phyloP scores from a whole-genome alignment of 2,888 invertebrate genomes.

The Scrobipalpa costella region DNA sequence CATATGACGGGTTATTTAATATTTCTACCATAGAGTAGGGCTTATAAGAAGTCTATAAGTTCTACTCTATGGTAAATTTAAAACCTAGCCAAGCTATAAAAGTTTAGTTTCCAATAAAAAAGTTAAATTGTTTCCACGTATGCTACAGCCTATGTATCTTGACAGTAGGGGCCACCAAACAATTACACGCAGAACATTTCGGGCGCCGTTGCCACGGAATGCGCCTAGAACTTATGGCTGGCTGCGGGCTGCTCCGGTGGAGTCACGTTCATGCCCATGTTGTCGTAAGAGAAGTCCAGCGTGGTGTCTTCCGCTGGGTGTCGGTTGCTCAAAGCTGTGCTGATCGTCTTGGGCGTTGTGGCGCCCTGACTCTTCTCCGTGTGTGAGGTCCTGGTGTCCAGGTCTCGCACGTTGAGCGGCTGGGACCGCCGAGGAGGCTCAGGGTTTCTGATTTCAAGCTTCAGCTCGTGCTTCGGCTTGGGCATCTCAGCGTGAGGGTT shows the following conservation, averaged over 20 bases:
- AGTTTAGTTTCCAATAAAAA: too few relatives aligned
- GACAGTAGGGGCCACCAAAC: background rate
- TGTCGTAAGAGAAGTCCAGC: constrained; percentile 89
- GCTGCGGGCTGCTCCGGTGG: constrained; percentile 73
- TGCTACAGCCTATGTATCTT: background rate
- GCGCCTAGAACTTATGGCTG: constrained; percentile 64
- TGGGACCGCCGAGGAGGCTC: constrained; percentile 65
- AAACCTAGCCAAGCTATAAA: too few relatives aligned
- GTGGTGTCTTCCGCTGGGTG: constrained; percentile 90
- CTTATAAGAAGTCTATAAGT: too few relatives aligned
- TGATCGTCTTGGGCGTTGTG: constrained; percentile 84
- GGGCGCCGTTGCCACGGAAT: too few relatives aligned
- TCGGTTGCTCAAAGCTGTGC: constrained; percentile 85
- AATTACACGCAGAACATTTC: constrained; percentile 29
- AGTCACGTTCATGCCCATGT: constrained; percentile 87
- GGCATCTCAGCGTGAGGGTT: constrained; percentile 75
- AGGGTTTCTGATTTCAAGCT: constrained; percentile 68
- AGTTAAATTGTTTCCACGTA: too few relatives aligned
- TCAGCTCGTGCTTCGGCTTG: constrained; percentile 67
- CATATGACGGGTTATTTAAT: too few relatives aligned
- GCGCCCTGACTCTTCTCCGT: constrained; percentile 80
- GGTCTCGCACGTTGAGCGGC: constrained; percentile 64
- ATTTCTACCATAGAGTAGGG: too few relatives aligned
- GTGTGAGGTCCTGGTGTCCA: constrained; percentile 63
- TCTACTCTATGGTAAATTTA: too few relatives aligned